Conservation (phyloP, 2,888 invertebrate genomes). For the Julus scandinavius region DNA sequence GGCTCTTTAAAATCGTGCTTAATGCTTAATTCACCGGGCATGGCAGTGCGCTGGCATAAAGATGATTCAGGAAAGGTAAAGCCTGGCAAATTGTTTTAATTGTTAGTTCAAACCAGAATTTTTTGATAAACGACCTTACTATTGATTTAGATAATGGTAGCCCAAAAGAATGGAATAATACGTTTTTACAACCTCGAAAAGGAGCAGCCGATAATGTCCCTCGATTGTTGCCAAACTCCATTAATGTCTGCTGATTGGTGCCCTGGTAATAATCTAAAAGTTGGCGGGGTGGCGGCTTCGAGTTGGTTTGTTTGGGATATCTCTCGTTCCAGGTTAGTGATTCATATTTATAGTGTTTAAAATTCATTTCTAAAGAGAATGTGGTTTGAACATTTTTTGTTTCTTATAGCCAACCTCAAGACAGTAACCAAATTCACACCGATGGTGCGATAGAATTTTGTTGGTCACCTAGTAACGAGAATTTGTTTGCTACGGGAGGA, state of each 20-base stretch:
- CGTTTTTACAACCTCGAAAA: slow-evolving; percentile 78
- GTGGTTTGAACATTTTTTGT: slow-evolving; percentile 53
- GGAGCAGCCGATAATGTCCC: slow-evolving; percentile 68
- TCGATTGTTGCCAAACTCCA: slow-evolving; percentile 69
- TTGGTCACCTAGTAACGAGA: slow-evolving; percentile 74
- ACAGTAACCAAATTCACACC: slow-evolving; percentile 72
- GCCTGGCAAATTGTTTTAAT: not conserved
- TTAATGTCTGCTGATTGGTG: slow-evolving; percentile 79
- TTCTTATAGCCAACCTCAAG: slow-evolving; percentile 71
- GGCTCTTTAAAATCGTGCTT: slow-evolving; percentile 71
- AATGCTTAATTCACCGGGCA: slow-evolving; percentile 73
- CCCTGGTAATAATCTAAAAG: slow-evolving; percentile 71
- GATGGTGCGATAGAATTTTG: slow-evolving; percentile 74
- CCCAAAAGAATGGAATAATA: slow-evolving; percentile 79
- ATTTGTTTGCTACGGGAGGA: slow-evolving; percentile 75
- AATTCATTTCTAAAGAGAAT: no score
- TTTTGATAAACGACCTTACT: not conserved
- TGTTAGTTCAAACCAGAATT: not conserved
- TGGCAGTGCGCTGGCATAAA: slow-evolving; percentile 74
- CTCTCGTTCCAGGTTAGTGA: slow-evolving; percentile 72
- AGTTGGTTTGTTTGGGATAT: slow-evolving; percentile 78
- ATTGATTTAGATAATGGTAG: slow-evolving; percentile 72
- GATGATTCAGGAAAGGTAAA: slow-evolving; percentile 74
- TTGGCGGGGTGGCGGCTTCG: slow-evolving; percentile 75
- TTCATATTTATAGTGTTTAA: slow-evolving; percentile 48